Conservation (phyloP, 2,113 vertebrate species). For the Grammomys dolichurus region DNA sequence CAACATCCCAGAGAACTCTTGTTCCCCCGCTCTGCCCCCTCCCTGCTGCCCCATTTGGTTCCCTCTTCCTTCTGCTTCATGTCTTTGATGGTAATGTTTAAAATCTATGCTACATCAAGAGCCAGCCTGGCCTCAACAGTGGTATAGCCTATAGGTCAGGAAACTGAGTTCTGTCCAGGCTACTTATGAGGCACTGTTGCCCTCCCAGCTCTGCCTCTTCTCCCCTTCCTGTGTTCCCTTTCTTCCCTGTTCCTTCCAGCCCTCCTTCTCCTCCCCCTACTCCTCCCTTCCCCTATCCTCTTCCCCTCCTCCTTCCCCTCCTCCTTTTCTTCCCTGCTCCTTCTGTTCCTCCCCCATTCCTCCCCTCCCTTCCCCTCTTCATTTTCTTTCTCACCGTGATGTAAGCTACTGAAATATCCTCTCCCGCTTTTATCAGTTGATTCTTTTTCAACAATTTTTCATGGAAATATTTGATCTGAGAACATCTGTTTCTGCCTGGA, state of each 20-base stretch:
- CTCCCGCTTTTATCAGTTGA: slow-evolving; percentile 45
- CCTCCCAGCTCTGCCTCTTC: no score
- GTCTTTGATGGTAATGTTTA: neutral
- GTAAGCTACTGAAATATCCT: neutral
- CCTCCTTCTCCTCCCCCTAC: neutral
- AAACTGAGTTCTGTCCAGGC: neutral
- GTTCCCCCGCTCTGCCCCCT: neutral
- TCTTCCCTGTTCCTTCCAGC: neutral
- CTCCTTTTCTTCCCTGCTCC: rapidly evolving
- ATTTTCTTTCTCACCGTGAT: neutral
- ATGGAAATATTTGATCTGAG: slow-evolving; percentile 66
- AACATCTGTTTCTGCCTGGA: slow-evolving; percentile 66
- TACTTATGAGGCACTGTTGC: neutral
- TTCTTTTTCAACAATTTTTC: slow-evolving; percentile 17
- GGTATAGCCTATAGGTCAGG: rapidly evolving
- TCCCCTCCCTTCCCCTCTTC: rapidly evolving
- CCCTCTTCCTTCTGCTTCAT: neutral
- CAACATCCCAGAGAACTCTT: rapidly evolving
- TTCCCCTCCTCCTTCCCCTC: rapidly evolving
- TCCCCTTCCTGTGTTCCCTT: rapidly evolving
- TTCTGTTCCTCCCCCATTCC: no score
- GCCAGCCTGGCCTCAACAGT: rapidly evolving
- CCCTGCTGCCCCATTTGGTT: neutral
- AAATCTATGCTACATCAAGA: neutral
- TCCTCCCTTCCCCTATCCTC: rapidly evolving